Conservation (phyloP, 2,797 vertebrate species). For the Acrocephalus scirpaceus region DNA sequence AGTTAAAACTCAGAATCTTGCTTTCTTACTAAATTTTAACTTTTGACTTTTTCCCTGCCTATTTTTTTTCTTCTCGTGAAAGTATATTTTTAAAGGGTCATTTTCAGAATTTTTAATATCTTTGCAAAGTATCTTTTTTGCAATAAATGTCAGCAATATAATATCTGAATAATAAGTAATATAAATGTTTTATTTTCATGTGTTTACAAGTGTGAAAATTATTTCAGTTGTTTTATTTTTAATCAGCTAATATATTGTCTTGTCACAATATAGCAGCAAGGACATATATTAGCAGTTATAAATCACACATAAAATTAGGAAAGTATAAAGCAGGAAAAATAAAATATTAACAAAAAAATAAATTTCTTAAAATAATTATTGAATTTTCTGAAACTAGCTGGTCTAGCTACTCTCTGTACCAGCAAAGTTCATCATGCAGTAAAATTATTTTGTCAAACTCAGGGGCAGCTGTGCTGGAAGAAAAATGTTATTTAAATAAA, state of each 20-base stretch:
- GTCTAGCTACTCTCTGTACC: background rate
- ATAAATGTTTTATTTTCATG: background rate
- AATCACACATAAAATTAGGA: background rate
- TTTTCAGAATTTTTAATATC: background rate
- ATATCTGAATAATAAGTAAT: background rate
- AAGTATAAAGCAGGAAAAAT: background rate
- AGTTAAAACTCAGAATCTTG: background rate
- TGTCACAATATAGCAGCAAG: background rate
- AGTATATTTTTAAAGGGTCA: background rate
- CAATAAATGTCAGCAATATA: background rate
- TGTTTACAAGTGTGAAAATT: background rate
- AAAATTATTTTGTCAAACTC: background rate
- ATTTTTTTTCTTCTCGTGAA: background rate
- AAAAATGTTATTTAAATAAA: constrained; percentile 33
- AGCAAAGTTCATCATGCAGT: background rate
- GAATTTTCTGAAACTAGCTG: background rate
- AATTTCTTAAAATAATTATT: background rate
- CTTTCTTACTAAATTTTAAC: background rate
- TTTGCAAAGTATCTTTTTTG: background rate
- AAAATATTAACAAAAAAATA: background rate
- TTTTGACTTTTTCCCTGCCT: background rate
- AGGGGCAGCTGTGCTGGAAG: background rate
- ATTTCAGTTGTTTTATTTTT: background rate
- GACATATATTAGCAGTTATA: background rate
- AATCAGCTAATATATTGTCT: background rate